A percentile compares a stretch with the other conserved stretches of the same genome.
Conservation (phyloP, 2,888 invertebrate genomes). For the Drosophila pseudotalamancana region DNA sequence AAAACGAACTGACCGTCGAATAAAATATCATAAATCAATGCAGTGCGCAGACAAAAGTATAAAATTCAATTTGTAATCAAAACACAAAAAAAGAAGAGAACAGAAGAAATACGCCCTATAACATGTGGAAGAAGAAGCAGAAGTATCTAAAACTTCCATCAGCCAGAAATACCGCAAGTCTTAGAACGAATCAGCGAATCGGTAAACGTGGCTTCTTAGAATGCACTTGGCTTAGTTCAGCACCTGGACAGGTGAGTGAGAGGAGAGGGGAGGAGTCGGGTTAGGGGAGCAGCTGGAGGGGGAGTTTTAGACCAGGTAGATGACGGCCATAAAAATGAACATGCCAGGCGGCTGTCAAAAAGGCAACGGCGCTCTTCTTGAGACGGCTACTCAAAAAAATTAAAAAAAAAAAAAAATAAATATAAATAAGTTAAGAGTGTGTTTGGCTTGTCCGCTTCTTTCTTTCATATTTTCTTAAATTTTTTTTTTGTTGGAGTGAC, state of each 20-base stretch:
- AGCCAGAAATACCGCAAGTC: slow-evolving; percentile 63
- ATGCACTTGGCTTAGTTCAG: slow-evolving; percentile 43
- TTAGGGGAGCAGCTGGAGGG: neutral
- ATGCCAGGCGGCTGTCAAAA: slow-evolving; percentile 73
- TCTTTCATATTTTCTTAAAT: too few species aligned
- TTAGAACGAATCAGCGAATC: slow-evolving; percentile 45
- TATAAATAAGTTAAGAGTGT: slow-evolving; percentile 36
- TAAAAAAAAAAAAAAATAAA: neutral
- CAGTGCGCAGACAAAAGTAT: slow-evolving; percentile 64
- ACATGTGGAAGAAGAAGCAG: slow-evolving; percentile 1
- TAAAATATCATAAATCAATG: slow-evolving; percentile 71
- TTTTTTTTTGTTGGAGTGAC: slow-evolving; percentile 67
- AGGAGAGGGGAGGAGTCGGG: neutral
- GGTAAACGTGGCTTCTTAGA: slow-evolving; percentile 58
- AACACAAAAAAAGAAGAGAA: slow-evolving; percentile 22
- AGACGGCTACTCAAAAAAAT: slow-evolving; percentile 64
- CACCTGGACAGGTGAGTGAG: neutral
- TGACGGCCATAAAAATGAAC: slow-evolving; percentile 65
- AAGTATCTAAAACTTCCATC: slow-evolving; percentile 29
- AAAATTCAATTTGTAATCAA: slow-evolving; percentile 78
- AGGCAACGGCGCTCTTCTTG: slow-evolving; percentile 56
- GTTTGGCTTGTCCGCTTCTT: slow-evolving; percentile 37
- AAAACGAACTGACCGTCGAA: slow-evolving; percentile 47
- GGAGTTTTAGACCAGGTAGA: neutral
- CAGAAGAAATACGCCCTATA: slow-evolving; percentile 47